These are phyloP conservation scores for Motacilla alba DNA, from an alignment of 2,113 vertebrate species.

Conservation along the genomic window DNA sequence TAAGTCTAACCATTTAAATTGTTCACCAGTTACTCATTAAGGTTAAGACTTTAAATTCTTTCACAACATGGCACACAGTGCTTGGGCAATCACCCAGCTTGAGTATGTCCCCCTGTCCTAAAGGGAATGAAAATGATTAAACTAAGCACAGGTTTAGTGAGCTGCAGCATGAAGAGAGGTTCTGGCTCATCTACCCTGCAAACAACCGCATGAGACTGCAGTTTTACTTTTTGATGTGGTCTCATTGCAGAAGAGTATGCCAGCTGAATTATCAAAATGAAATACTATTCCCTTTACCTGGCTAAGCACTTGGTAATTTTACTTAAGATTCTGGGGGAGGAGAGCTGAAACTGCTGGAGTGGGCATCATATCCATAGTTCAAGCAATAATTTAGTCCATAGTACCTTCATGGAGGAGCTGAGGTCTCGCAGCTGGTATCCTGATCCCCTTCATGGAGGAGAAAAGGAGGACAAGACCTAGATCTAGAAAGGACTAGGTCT, in stretches of 20 bases:
- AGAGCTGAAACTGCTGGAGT: neutral
- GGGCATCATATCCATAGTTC: neutral
- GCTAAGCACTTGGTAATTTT: neutral
- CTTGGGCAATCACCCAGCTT: neutral
- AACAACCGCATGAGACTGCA: conserved; percentile 58
- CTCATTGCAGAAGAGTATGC: neutral
- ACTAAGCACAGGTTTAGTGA: neutral
- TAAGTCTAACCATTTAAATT: neutral
- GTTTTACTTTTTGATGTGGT: conserved; percentile 63
- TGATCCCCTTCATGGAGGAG: neutral
- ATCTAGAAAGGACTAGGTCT: neutral
- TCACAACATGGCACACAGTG: neutral
- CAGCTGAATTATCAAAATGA: neutral
- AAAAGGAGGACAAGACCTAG: neutral
- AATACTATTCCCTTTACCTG: neutral
- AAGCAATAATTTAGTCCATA: neutral
- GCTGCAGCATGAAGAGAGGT: neutral
- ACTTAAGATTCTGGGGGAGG: neutral
- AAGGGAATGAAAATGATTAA: conserved; percentile 37
- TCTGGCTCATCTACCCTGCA: conserved; percentile 43
- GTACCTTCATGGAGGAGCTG: neutral
- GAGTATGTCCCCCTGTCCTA: neutral
- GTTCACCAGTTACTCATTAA: neutral
- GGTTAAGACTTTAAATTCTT: neutral
- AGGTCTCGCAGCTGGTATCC: neutral